Evolutionary conservation across 2,888 invertebrate species (phyloP).

Genomic region (Mesoligia furuncula): DNA sequence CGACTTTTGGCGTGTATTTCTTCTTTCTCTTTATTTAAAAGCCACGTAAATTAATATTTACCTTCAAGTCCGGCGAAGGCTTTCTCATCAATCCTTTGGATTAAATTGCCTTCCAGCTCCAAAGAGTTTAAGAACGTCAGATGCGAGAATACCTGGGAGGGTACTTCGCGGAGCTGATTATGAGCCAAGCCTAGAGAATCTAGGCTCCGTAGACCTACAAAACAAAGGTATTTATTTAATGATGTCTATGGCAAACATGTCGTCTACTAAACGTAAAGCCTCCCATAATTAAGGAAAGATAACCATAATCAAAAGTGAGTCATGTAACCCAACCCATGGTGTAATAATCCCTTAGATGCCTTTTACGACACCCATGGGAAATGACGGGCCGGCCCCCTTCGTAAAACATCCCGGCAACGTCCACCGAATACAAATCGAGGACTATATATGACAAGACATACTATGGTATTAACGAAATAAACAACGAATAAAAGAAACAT

Average conservation of each 20-base stretch:
- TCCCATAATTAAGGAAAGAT: slow-evolving; percentile 3
- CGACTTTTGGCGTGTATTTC: slow-evolving; percentile 9
- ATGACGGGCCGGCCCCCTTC: neutral
- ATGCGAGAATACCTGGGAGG: slow-evolving; percentile 95
- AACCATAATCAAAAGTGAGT: slow-evolving; percentile 46
- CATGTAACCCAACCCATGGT: slow-evolving; percentile 29
- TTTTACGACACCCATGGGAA: slow-evolving; percentile 58
- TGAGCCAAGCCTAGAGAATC: slow-evolving; percentile 96
- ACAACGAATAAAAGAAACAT: neutral
- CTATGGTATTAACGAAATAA: slow-evolving; percentile 22
- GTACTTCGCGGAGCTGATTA: slow-evolving; percentile 95
- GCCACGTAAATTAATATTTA: slow-evolving; percentile 76
- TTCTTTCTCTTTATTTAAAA: slow-evolving; percentile 3
- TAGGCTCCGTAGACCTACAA: slow-evolving; percentile 93
- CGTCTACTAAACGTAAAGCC: slow-evolving; percentile 1
- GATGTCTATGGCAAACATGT: neutral
- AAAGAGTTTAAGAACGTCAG: slow-evolving; percentile 95
- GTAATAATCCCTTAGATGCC: slow-evolving; percentile 31
- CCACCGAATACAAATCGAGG: slow-evolving; percentile 3
- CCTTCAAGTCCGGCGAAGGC: slow-evolving; percentile 97
- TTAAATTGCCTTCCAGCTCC: slow-evolving; percentile 96
- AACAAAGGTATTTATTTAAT: slow-evolving; percentile 19
- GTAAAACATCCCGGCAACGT: slow-evolving; percentile 18
- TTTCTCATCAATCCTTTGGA: slow-evolving; percentile 94
- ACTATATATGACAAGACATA: too few relatives aligned